Evolutionary conservation across 2,797 vertebrate genomes (phyloP).

Genomic region (Meda fulgida): DNA sequence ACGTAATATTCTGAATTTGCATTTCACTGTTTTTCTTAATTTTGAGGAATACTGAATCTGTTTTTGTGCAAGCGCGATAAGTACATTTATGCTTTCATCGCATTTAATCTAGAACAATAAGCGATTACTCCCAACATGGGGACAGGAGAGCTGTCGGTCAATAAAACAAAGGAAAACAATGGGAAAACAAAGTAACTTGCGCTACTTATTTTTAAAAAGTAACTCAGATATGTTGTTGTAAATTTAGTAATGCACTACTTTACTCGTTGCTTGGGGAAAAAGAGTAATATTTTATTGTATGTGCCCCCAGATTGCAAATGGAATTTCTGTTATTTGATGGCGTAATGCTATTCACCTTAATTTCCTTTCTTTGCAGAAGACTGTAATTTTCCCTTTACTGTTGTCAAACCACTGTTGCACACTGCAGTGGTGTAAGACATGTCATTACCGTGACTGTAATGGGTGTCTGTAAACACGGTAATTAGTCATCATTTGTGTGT

Average conservation of each 20-base stretch:
- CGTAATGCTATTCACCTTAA: background rate
- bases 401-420: background rate
- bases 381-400: background rate
- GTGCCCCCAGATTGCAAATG: background rate
- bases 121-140: too few relatives aligned
- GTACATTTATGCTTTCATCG: too few relatives aligned
- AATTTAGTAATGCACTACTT: too few relatives aligned
- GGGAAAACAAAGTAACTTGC: too few relatives aligned
- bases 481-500: conserved; percentile 21
- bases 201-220: too few relatives aligned
- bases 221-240: too few relatives aligned
- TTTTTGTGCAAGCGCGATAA: background rate
- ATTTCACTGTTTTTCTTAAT: background rate
- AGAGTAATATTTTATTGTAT: background rate
- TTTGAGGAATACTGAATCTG: background rate
- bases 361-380: background rate
- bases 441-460: conserved; percentile 11
- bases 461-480: conserved; percentile 10
- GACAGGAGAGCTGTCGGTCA: too few relatives aligned
- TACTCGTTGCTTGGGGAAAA: fast-evolving
- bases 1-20: background rate
- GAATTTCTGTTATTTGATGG: background rate
- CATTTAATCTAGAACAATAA: too few relatives aligned
- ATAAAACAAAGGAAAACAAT: too few relatives aligned
- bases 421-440: background rate